Conservation (phyloP, 2,797 vertebrate species). For the Thripadectes ignobilis region DNA sequence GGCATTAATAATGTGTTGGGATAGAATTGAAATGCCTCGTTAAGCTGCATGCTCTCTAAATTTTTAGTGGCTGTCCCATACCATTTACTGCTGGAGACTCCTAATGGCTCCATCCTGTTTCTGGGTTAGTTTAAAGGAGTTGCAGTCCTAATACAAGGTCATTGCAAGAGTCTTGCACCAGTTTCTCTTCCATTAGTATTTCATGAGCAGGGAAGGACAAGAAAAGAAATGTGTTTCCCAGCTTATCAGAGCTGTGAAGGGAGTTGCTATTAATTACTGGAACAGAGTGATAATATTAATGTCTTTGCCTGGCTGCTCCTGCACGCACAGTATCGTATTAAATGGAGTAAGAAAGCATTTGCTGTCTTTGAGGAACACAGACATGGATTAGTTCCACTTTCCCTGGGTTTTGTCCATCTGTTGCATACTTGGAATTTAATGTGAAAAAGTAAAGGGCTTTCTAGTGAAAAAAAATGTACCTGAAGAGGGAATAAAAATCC, state of each 20-base stretch:
- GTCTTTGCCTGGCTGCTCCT: not conserved
- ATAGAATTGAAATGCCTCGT: slow-evolving; percentile 24
- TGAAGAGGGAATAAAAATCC: not conserved
- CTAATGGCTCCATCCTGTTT: not conserved
- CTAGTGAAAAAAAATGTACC: not conserved
- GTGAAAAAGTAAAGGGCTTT: not conserved
- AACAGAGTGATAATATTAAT: slow-evolving; percentile 19
- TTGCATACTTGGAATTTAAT: not conserved
- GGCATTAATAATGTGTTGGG: slow-evolving; percentile 36
- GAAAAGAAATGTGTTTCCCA: slow-evolving; percentile 6
- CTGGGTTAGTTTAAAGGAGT: not conserved
- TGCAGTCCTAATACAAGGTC: not conserved
- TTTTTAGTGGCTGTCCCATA: not conserved
- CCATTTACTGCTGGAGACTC: not conserved
- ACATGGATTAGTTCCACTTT: not conserved
- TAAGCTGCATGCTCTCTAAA: slow-evolving; percentile 21
- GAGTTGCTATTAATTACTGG: slow-evolving; percentile 46
- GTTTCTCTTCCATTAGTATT: not conserved
- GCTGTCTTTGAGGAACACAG: not conserved
- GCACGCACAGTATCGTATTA: not conserved
- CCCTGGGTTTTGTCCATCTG: not conserved
- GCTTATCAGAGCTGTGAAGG: slow-evolving; percentile 17
- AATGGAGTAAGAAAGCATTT: not conserved
- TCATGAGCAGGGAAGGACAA: not conserved
- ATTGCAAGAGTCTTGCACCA: not conserved